A percentile compares a stretch with the other conserved stretches of the same genome.
Conservation (phyloP, 2,797 vertebrate species). For the Aythya fuligula region DNA sequence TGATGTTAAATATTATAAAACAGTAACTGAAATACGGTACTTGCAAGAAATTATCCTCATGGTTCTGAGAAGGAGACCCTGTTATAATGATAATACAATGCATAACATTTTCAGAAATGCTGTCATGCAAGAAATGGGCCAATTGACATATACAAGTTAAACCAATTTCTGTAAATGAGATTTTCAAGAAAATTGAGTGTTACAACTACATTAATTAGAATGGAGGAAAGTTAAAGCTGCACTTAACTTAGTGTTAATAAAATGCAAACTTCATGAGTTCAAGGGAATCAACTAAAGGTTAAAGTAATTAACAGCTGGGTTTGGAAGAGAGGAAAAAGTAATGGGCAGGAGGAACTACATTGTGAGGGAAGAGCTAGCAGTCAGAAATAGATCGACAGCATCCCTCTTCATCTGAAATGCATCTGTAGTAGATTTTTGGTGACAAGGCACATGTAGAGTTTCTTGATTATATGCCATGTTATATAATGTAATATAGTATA, state of each 20-base stretch:
- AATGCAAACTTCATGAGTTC: slow-evolving; percentile 16
- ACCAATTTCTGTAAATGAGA: not conserved
- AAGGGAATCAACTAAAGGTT: not conserved
- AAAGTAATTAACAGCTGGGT: slow-evolving; percentile 43
- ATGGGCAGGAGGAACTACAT: not conserved
- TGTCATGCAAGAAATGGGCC: not conserved
- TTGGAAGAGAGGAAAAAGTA: not conserved
- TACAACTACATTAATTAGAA: not conserved
- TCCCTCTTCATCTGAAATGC: not conserved
- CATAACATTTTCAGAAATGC: not conserved
- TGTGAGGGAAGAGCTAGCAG: not conserved
- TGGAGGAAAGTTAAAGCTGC: not conserved
- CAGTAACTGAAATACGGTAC: not conserved
- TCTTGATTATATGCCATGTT: not conserved
- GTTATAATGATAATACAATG: not conserved
- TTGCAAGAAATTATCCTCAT: not conserved
- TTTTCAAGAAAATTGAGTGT: not conserved
- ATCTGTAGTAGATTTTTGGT: not conserved
- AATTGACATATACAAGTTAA: not conserved
- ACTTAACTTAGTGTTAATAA: not conserved
- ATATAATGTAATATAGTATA: not conserved
- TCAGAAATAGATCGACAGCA: not conserved
- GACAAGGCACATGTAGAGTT: not conserved
- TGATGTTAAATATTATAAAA: not conserved
- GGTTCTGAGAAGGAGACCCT: not conserved